Conservation (phyloP, 2,888 invertebrate species). For the Acanthosoma haemorrhoidale region DNA sequence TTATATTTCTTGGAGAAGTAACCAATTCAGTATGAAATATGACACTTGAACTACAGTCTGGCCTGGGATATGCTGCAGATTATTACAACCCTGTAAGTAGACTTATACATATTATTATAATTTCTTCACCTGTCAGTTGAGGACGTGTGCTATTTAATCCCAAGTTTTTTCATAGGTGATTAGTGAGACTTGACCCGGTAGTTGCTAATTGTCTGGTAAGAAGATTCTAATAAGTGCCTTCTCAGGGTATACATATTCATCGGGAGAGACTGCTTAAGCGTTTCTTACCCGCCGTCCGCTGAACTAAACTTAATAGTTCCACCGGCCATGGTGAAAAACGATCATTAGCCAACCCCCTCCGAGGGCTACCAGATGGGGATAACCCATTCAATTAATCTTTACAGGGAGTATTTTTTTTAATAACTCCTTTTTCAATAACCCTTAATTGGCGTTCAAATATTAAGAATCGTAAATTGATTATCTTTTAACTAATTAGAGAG, state of each 20-base stretch:
- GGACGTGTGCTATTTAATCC: too few relatives aligned
- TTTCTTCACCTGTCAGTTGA: too few relatives aligned
- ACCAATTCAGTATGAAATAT: too few relatives aligned
- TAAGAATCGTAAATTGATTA: not conserved
- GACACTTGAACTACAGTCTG: too few relatives aligned
- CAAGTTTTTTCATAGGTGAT: too few relatives aligned
- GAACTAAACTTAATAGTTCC: conserved; percentile 13
- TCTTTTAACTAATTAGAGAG: too few relatives aligned
- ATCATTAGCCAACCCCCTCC: conserved; percentile 5
- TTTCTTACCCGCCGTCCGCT: not conserved
- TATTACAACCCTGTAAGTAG: too few relatives aligned
- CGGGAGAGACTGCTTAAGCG: not conserved
- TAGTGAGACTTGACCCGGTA: too few relatives aligned
- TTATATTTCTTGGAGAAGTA: too few relatives aligned
- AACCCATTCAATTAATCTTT: not conserved
- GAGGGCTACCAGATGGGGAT: not conserved
- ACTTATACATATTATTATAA: too few relatives aligned
- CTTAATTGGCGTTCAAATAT: conserved; percentile 2
- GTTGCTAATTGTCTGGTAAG: not conserved
- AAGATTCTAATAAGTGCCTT: conserved; percentile 5
- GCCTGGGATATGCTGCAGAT: too few relatives aligned
- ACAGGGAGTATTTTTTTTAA: not conserved
- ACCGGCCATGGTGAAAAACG: not conserved
- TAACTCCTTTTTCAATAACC: not conserved
- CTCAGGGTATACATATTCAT: conserved; percentile 3